Evolutionary conservation across 2,113 vertebrate genomes (phyloP), one percentile per base, ranked within the genome.

Genomic region (Amphiprion percula): DNA sequence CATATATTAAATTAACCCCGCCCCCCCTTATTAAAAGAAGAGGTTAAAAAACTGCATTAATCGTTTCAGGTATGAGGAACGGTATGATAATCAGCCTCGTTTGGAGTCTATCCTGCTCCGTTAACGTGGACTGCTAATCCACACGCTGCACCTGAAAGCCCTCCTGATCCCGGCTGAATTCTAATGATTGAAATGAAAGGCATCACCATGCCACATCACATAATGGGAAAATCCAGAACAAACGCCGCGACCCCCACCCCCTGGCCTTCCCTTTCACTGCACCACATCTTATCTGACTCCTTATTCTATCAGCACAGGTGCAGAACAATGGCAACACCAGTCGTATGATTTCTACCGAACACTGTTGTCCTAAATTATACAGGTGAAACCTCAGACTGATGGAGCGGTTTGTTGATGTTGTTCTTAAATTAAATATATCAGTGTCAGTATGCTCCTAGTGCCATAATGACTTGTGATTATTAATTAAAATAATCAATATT

Each of bases 1-100:
- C 84, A 93, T 90, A 92, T 91, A 95, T 95, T 94, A 94, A 95
- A 94, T 94, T 93, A 95, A 93, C 68, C 53, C 77, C 39, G 49
- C 49, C 54, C 47, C 19, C 4, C 9, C 24, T 53, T 71, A 66
- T 80, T 71, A 67, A 84, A 75, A 85, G 73, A 80, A 71, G 78
- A 78, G 87, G 87, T 88, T 78, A 83, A 83, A 88, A 81, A 81
- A 76, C 28, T 61, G 81, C 85, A 59, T 92, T 91, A 91, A 95
- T 90, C 79, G 83, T 73, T 86, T 87, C 89, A 93, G 92, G 91
- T 94, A 78, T 78, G 84, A 87, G 87, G 64, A 94, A 89, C 50
- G 65, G 75, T 79, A 87, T 87, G 91, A 91, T 93, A 93, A 94
- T 94, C 77, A 88, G 83, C 56, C 85, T 79, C 77, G 80, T 91